These are phyloP conservation scores for Athene noctua DNA, from an alignment of 2,113 vertebrate genomes.

Conservation along the genomic window DNA sequence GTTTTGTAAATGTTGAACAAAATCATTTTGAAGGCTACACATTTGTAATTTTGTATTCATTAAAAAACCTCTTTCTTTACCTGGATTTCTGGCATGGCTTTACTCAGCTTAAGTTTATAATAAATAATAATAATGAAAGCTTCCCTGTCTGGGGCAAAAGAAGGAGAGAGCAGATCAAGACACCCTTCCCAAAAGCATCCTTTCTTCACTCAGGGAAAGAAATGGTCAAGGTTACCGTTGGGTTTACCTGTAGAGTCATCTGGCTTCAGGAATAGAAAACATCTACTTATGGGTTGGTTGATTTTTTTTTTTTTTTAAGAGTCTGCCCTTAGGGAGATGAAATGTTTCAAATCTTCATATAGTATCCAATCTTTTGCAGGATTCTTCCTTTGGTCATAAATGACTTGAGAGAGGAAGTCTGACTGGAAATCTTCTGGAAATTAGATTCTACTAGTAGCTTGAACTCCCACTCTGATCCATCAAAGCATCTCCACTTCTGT, in stretches of 20 bases:
- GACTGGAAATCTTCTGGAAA: not conserved
- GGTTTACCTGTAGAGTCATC: not conserved
- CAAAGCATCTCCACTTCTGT: not conserved
- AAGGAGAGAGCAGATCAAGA: not conserved
- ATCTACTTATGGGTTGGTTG: not conserved
- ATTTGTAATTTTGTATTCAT: not conserved
- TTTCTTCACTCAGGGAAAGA: not conserved
- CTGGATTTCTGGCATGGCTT: not conserved
- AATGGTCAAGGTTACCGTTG: not conserved
- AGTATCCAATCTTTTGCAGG: not conserved
- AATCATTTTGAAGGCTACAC: not conserved
- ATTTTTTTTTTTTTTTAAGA: not conserved
- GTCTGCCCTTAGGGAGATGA: not conserved
- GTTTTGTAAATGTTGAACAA: not conserved
- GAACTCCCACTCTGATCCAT: not conserved
- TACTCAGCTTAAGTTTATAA: not conserved
- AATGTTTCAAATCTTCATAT: not conserved
- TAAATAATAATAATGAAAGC: too few species aligned
- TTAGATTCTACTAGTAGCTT: not conserved
- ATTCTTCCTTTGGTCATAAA: not conserved
- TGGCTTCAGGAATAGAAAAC: not conserved
- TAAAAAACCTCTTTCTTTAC: not conserved
- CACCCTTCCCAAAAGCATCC: not conserved
- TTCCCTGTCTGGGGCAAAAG: not conserved
- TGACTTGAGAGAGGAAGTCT: not conserved